Conservation (phyloP, 2,113 vertebrate species). For the Salvelinus sp. region DNA sequence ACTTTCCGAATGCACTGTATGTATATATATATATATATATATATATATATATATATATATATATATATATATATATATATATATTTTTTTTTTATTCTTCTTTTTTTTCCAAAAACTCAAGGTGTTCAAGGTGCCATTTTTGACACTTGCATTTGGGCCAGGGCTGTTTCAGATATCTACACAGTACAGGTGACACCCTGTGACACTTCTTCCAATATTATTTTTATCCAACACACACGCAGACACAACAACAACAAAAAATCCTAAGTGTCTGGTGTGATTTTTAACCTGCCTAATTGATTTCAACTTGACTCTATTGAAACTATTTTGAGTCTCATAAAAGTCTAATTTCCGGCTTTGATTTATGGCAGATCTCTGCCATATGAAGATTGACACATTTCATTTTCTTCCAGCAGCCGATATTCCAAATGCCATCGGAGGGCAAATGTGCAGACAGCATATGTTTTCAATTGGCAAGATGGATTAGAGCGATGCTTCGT, state of each 20-base stretch:
- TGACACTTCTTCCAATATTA: background rate
- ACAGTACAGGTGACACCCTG: too few relatives aligned
- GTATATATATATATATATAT: too few relatives aligned
- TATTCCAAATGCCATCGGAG: conserved; percentile 45
- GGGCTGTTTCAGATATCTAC: background rate
- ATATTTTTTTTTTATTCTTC: too few relatives aligned
- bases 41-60: too few relatives aligned
- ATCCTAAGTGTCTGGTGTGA: conserved; percentile 7
- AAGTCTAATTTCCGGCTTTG: conserved; percentile 9
- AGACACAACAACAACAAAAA: background rate
- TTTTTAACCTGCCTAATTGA: conserved; percentile 36
- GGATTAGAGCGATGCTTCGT: conserved; percentile 54
- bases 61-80: too few relatives aligned
- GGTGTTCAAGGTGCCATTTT: background rate
- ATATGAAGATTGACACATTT: conserved; percentile 63
- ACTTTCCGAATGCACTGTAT: too few relatives aligned
- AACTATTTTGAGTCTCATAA: conserved; percentile 34
- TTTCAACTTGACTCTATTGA: conserved; percentile 29
- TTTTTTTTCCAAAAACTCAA: too few relatives aligned
- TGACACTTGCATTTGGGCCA: background rate
- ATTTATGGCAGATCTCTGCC: conserved; percentile 1
- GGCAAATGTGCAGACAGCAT: conserved; percentile 44
- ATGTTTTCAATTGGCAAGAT: conserved; percentile 59
- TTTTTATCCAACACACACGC: conserved; percentile 6
- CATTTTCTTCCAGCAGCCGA: conserved; percentile 43